A percentile compares a stretch with the other conserved stretches of the same genome.
Conservation (phyloP, 2,797 vertebrate genomes). For the Rhinoraja longicauda region DNA sequence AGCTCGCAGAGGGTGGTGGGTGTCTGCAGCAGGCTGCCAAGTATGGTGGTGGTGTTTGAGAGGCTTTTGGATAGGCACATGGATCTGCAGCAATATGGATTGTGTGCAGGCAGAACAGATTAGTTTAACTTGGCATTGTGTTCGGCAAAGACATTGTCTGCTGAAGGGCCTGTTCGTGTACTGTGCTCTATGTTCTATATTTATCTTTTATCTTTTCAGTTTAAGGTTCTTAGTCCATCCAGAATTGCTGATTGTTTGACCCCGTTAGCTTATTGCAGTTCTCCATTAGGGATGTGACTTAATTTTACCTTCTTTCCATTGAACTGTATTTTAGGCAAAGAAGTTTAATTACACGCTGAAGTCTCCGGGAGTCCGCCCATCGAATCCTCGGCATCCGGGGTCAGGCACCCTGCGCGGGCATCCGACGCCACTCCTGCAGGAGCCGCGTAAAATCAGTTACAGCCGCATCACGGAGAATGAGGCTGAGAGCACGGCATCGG, state of each 20-base stretch:
- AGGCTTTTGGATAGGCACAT: too few species aligned
- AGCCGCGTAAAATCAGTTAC: slow-evolving; percentile 92
- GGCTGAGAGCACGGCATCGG: slow-evolving; percentile 71
- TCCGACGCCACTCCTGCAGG: slow-evolving; percentile 86
- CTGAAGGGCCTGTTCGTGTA: too few species aligned
- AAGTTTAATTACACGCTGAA: slow-evolving; percentile 83
- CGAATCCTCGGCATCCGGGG: slow-evolving; percentile 60
- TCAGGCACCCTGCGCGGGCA: slow-evolving; percentile 79
- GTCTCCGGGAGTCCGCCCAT: slow-evolving; percentile 88
- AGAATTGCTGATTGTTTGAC: too few species aligned
- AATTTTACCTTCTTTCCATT: background rate
- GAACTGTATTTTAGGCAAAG: slow-evolving; percentile 66
- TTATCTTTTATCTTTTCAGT: background rate
- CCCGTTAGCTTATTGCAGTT: background rate
- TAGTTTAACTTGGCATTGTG: too few species aligned
- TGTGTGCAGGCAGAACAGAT: too few species aligned
- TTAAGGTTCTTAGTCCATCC: too few species aligned
- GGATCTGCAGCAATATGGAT: too few species aligned
- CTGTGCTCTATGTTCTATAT: too few species aligned
- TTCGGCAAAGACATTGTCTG: too few species aligned
- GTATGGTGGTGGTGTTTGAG: too few species aligned
- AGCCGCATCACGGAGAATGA: slow-evolving; percentile 90
- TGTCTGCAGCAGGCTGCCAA: too few species aligned
- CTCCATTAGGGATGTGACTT: background rate
- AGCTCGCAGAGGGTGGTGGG: too few species aligned